Evolutionary conservation across 1,140 invertebrate genomes (phyloP).

Genomic region (Pissodes strobi): DNA sequence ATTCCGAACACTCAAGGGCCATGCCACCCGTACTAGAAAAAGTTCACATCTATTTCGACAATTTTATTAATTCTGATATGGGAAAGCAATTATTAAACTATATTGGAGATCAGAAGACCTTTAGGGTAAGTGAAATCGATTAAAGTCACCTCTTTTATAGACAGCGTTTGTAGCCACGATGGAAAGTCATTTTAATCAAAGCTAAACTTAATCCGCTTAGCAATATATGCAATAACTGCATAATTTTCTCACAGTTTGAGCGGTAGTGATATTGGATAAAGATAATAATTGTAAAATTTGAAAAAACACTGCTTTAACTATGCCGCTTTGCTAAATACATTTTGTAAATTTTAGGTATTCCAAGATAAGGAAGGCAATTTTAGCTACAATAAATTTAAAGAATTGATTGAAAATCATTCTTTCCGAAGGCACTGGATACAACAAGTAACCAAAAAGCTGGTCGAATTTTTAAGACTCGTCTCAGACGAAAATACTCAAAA

Average conservation of each 20-base stretch:
- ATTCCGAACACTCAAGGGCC: slow-evolving; percentile 72
- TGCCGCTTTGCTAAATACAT: too few relatives aligned
- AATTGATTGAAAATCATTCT: slow-evolving; percentile 76
- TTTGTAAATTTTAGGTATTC: slow-evolving; percentile 59
- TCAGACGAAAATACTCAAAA: slow-evolving; percentile 76
- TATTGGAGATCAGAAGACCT: slow-evolving; percentile 69
- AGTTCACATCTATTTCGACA: slow-evolving; percentile 74
- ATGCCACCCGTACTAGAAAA: slow-evolving; percentile 76
- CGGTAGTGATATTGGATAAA: too few relatives aligned
- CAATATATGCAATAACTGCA: too few relatives aligned
- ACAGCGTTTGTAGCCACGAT: too few relatives aligned
- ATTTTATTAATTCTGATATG: slow-evolving; percentile 77
- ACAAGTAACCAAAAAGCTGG: slow-evolving; percentile 68
- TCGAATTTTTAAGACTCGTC: slow-evolving; percentile 72
- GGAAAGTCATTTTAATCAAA: too few relatives aligned
- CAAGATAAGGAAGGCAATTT: slow-evolving; percentile 69
- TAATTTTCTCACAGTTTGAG: too few relatives aligned
- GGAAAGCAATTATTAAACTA: slow-evolving; percentile 73
- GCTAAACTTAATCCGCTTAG: too few relatives aligned
- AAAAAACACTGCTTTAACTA: too few relatives aligned
- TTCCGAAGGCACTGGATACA: slow-evolving; percentile 79
- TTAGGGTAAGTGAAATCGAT: slow-evolving; percentile 48
- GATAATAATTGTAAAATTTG: too few relatives aligned
- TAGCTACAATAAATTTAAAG: slow-evolving; percentile 71
- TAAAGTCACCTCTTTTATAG: too few relatives aligned